Base-by-base conservation (phyloP, 2,113 vertebrate genomes). In the Clupea harengus region DNA sequence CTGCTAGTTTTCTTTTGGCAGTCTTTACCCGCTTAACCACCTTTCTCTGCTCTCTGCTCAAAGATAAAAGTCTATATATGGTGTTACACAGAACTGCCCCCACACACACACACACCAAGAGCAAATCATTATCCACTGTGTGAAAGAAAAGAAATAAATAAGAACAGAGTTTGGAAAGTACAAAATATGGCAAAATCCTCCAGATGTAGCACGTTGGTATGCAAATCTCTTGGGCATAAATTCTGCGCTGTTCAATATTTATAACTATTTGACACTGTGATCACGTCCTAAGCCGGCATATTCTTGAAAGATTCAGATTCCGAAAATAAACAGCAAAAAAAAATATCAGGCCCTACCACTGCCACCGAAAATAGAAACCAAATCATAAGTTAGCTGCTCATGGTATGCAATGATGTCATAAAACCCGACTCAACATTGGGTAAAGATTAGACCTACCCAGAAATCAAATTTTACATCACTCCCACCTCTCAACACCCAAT, bases 51-150 rank as follows among this genome's bases (percentile, higher is more conserved):
- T 72, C 15, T 72, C 8, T 25, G 64, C 64, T 72, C n/a, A 72
- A 28, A 72, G 64, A 49, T 47, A n/a, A 84, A 85, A 81, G 39
- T 49, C 89, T 87, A 90, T 90, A 88, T 88, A 90, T 86, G 87
- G 87, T 85, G 45, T 83, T 87, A 46, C 25, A 83, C 47, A 87
- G 81, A 80, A 25, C 78, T 28, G 25, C 64, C n/a, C 64, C 25
- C 54, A 18, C 17, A 72, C 25, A 67, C 64, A 72, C 25, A 67
- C 64, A 22, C 64, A 28, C n/a, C 64, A 72, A 72, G 25, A 72
- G 60, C 7, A 6, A 67, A 8, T 25, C 64, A 72, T 72, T 72
- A 28, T 7, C 28, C 64, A 32, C 64, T 72, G 64, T 72, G 28
- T 72, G 25, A 72, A 72, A 72, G n/a, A 13, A 72, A 9, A 72